These are phyloP conservation scores for Pseudolaguvia tuberculata DNA, from an alignment of 2,113 vertebrate genomes.

Conservation along the genomic window DNA sequence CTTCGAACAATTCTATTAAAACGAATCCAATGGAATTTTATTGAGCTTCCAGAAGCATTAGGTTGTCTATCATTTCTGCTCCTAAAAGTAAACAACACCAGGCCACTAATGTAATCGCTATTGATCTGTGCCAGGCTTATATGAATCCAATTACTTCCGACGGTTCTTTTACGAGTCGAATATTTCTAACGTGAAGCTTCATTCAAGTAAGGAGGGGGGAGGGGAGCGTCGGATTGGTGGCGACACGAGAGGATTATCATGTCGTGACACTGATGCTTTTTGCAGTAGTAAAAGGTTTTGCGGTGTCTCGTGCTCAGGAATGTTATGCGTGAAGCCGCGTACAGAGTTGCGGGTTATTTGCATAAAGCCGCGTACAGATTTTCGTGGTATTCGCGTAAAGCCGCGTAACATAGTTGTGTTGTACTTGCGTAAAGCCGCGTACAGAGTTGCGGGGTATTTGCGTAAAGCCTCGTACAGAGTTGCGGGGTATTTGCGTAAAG, in stretches of 20 bases:
- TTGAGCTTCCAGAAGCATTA: background rate
- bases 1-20: background rate
- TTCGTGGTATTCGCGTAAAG: background rate
- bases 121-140: background rate
- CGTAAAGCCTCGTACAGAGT: background rate
- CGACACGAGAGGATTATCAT: constrained; percentile 11
- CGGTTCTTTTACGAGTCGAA: constrained; percentile 19
- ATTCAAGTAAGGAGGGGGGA: too few relatives aligned
- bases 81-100: background rate
- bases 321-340: constrained; percentile 6
- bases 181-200: too few relatives aligned
- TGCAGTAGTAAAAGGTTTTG: background rate
- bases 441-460: background rate
- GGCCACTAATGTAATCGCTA: too few relatives aligned
- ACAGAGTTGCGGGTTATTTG: background rate
- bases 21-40: background rate
- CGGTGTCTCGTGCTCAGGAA: constrained; percentile 4
- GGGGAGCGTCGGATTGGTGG: constrained; percentile 22
- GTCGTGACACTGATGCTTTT: background rate
- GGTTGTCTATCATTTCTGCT: background rate
- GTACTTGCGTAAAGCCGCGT: background rate
- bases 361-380: background rate
- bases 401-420: too few relatives aligned
- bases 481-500: background rate
- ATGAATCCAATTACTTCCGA: constrained; percentile 5